Base-by-base conservation (phyloP, 2,888 invertebrate species). In the Eurytoma adleriae region DNA sequence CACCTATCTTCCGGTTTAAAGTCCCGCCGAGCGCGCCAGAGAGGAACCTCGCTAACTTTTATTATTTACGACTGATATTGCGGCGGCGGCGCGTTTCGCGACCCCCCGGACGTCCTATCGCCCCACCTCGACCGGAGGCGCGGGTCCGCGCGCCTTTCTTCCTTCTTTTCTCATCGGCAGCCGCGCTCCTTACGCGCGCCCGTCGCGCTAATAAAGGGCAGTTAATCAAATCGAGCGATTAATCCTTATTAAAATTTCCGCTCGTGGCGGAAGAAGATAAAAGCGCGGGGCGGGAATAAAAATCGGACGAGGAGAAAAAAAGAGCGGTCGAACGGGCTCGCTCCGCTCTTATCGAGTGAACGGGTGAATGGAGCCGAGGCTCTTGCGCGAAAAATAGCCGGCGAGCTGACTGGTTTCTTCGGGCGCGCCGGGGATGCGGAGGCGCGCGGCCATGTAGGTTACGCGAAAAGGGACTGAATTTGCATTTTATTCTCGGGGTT, bases 1-100 rank as follows among this genome's bases (percentile, higher is more conserved):
- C 90, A 90, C 90, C 90, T 90, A 90, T 90, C 90, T 90, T 90
- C 90, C 90, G 90, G 90, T 90, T 90, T 90, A 89, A 90, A 90
- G 89, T 90, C 89, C 87, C 87, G 85, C 61, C 72, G 72, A 84
- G 84, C 87, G 88, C 88, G 88, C 87, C 85, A 86, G 86, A 88
- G 89, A 90, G 88, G 87, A 89, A 89, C 88, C 90, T 88, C 89
- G 89, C 90, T 87, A 90, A 90, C 90, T 90, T 90, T 90, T 90
- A 90, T 90, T 90, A 90, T 90, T 90, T 90, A 90, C 89, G 90
- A 88, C 90, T 90, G 89, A 90, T 90, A 90, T 90, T 90, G 89
- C 89, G 88, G 87, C 86, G 83, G 62, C 27, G 40, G 7, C 7
- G 40, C 40, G 40, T 40, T 40, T 40, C 40, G 40, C 40, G 40